Percentiles rank a stretch among this genome's conserved stretches.
phyloP scores from a whole-genome alignment of 2,888 invertebrate species.

The Odontomyia ornata region DNA sequence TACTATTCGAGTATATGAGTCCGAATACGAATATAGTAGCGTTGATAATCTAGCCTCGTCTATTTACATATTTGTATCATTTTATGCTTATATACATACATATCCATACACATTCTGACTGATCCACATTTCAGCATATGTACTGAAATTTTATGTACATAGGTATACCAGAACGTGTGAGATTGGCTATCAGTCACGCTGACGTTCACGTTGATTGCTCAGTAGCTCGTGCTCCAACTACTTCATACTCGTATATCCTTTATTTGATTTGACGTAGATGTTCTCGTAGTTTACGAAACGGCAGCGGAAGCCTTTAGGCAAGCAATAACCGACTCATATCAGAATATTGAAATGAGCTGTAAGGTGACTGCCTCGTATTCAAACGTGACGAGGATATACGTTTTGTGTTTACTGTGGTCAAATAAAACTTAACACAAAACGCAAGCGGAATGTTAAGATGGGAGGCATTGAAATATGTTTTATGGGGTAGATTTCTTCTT shows the following conservation, averaged over 20 bases:
- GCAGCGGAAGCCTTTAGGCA: neutral
- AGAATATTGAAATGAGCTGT: neutral
- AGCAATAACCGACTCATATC: neutral
- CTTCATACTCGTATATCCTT: neutral
- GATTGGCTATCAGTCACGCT: slow-evolving; percentile 4
- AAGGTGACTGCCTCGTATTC: neutral
- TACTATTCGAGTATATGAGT: too few relatives aligned
- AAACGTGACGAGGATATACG: neutral
- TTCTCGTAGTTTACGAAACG: neutral
- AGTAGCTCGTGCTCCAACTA: neutral
- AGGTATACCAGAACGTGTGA: neutral
- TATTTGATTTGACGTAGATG: neutral
- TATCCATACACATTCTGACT: neutral
- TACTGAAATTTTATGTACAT: too few relatives aligned
- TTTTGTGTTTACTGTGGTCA: neutral
- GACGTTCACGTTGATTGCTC: slow-evolving; percentile 13
- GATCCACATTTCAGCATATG: too few relatives aligned
- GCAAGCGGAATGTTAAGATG: too few relatives aligned
- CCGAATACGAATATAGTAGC: slow-evolving; percentile 5
- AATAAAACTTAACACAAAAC: neutral
- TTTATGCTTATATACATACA: neutral
- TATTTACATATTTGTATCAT: slow-evolving; percentile 25
- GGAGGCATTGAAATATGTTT: too few relatives aligned
- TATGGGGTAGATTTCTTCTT: too few relatives aligned
- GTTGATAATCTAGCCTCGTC: slow-evolving; percentile 9